Evolutionary conservation across 2,888 invertebrate species (phyloP).

Genomic region (Platycheirus rosarum): DNA sequence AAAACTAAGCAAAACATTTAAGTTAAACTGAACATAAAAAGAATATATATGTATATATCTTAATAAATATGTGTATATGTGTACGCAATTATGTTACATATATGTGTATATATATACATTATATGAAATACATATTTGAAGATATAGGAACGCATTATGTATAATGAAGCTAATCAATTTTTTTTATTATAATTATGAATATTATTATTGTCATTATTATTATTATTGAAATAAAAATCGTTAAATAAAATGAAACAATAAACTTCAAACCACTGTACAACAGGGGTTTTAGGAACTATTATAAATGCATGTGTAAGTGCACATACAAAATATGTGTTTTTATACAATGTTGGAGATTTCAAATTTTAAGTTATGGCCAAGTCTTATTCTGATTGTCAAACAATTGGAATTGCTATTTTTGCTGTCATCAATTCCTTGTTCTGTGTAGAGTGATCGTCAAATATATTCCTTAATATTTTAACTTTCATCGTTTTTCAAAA

Average conservation of each 20-base stretch:
- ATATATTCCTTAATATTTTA: no score
- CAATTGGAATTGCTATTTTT: no score
- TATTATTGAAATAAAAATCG: slow-evolving; percentile 61
- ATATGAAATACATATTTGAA: slow-evolving; percentile 39
- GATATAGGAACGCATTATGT: slow-evolving; percentile 16
- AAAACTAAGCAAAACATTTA: slow-evolving; percentile 49
- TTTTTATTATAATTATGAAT: slow-evolving; percentile 50
- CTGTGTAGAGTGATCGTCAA: no score
- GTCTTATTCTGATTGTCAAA: no score
- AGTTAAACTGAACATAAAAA: slow-evolving; percentile 47
- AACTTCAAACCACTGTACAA: slow-evolving; percentile 57
- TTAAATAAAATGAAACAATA: slow-evolving; percentile 66
- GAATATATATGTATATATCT: slow-evolving; percentile 57
- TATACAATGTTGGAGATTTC: no score
- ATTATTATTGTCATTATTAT: slow-evolving; percentile 52
- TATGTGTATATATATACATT: slow-evolving; percentile 3
- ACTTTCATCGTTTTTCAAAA: no score
- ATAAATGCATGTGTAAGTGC: slow-evolving; percentile 22
- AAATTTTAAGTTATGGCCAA: no score
- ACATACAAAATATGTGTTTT: slow-evolving; percentile 20
- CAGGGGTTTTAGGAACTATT: slow-evolving; percentile 32
- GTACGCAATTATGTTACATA: slow-evolving; percentile 24
- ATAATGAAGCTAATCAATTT: slow-evolving; percentile 58
- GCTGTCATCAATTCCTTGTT: no score
- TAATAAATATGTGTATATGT: slow-evolving; percentile 55